These are phyloP conservation scores for Paramormyrops hopkinsi DNA, from an alignment of 2,797 vertebrate genomes.

Conservation along the genomic window DNA sequence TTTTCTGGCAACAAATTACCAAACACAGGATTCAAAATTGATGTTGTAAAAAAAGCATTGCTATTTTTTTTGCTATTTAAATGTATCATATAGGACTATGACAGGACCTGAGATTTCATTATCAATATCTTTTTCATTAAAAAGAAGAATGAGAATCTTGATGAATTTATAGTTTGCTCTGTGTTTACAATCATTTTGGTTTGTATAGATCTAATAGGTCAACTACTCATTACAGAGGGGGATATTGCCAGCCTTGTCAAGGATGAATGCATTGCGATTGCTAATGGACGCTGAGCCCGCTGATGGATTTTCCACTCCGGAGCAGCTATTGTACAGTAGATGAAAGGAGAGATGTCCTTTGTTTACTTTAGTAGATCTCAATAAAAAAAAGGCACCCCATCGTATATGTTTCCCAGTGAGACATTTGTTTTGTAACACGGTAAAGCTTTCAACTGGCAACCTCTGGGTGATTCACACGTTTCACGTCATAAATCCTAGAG, in stretches of 20 bases:
- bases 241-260: not conserved
- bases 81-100: not conserved
- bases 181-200: not conserved
- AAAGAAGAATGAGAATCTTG: not conserved
- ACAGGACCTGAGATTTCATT: not conserved
- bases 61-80: not conserved
- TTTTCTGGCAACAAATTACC: not conserved
- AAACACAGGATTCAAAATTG: not conserved
- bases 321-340: slow-evolving; percentile 18
- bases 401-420: not conserved
- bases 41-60: not conserved
- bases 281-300: slow-evolving; percentile 2
- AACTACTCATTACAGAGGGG: slow-evolving; percentile 3
- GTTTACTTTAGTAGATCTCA: not conserved
- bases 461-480: not conserved
- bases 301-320: slow-evolving; percentile 17
- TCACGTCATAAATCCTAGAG: not conserved
- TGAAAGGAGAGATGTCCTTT: not conserved
- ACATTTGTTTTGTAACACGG: not conserved
- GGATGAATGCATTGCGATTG: slow-evolving; percentile 17
- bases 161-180: not conserved
- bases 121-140: not conserved
- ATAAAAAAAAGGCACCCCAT: not conserved
- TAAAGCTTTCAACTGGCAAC: not conserved
- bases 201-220: slow-evolving; percentile 10